A percentile compares a stretch with the other conserved stretches of the same genome.
phyloP scores from a whole-genome alignment of 1,140 invertebrate genomes.

The Caenorhabditis remanei region DNA sequence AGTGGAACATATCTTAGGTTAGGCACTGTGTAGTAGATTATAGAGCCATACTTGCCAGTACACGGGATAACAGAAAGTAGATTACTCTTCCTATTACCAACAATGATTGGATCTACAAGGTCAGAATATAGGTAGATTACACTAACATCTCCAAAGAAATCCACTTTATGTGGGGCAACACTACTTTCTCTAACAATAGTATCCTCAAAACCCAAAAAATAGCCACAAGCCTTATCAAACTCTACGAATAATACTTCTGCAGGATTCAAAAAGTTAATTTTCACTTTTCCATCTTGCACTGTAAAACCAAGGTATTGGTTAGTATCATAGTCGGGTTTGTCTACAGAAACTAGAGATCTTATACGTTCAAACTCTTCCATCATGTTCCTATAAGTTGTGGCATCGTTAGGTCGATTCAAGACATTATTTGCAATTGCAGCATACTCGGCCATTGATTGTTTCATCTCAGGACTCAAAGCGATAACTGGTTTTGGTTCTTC shows the following conservation, averaged over 20 bases:
- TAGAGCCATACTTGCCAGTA: background rate
- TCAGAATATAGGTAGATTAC: conserved; percentile 5
- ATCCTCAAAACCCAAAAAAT: background rate
- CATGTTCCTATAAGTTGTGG: background rate
- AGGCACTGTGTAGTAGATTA: background rate
- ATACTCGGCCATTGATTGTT: too few relatives aligned
- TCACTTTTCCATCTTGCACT: background rate
- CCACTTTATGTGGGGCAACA: background rate
- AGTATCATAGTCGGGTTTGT: background rate
- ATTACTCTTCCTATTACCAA: background rate
- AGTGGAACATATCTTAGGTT: background rate
- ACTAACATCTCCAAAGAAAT: background rate
- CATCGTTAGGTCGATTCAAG: background rate
- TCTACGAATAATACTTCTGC: background rate
- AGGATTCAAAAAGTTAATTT: background rate
- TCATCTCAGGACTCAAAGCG: too few relatives aligned
- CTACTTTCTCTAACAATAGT: background rate
- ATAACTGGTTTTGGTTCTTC: too few relatives aligned
- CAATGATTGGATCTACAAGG: background rate
- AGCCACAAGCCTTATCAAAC: background rate
- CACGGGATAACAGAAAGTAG: background rate
- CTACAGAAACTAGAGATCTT: background rate
- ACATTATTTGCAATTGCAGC: background rate
- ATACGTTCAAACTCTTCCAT: background rate
- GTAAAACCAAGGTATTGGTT: background rate